Evolutionary conservation across 2,888 invertebrate genomes (phyloP).

Genomic region (Geotrupes spiniger): DNA sequence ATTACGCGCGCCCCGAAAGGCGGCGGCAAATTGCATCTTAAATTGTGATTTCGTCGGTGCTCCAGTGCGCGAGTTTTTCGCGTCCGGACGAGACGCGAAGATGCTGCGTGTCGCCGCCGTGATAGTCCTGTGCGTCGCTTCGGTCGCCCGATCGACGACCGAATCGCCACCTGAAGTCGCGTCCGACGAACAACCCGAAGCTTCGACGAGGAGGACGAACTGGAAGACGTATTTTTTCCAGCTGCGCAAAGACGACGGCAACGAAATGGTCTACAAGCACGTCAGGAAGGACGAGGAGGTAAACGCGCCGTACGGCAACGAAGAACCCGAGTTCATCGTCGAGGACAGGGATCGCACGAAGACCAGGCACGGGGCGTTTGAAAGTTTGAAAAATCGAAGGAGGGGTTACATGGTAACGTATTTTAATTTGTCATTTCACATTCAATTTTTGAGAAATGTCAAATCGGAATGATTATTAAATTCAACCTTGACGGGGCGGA

Average conservation of each 20-base stretch:
- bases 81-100: not conserved
- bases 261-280: conserved; percentile 9
- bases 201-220: conserved; percentile 11
- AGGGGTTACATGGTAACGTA: conserved; percentile 17
- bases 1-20: conserved; percentile 16
- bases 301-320: not conserved
- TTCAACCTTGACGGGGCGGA: not conserved
- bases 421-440: no score
- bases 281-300: conserved; percentile 10
- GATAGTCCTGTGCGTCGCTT: not conserved
- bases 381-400: conserved; percentile 18
- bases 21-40: conserved; percentile 20
- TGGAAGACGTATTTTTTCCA: conserved; percentile 19
- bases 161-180: conserved; percentile 5
- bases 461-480: conserved; percentile 5
- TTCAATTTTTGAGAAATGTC: no score
- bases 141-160: conserved; percentile 7
- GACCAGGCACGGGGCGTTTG: conserved; percentile 10
- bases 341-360: conserved; percentile 4
- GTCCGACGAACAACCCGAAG: not conserved
- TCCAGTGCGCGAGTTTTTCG: not conserved
- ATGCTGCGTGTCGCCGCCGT: not conserved
- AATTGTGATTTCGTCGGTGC: conserved; percentile 20
- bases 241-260: conserved; percentile 12
- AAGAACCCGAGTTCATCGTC: conserved; percentile 4